A percentile compares a stretch with the other conserved stretches of the same genome.
These are phyloP conservation scores for Redunca redunca DNA, from an alignment of 2,113 vertebrate species.

Conservation along the genomic window DNA sequence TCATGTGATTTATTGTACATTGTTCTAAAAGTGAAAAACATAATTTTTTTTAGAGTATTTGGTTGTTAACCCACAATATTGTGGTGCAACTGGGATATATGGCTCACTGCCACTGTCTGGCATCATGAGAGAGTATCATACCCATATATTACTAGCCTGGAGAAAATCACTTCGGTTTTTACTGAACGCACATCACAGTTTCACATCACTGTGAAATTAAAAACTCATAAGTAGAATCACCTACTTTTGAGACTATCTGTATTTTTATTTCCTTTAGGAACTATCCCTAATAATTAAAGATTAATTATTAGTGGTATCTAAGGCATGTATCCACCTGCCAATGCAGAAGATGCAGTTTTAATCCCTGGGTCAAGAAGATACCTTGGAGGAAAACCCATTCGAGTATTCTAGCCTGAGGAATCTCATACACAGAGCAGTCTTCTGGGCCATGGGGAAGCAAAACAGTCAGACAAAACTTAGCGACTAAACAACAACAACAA, in stretches of 20 bases:
- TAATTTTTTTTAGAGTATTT: not conserved
- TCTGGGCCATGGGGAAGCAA: not conserved
- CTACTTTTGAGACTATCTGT: not conserved
- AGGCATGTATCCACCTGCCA: not conserved
- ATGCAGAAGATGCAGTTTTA: not conserved
- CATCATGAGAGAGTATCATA: not conserved
- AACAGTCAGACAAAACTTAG: not conserved
- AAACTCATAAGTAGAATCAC: not conserved
- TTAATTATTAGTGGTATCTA: not conserved
- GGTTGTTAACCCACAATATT: not conserved
- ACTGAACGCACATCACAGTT: not conserved
- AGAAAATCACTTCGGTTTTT: not conserved
- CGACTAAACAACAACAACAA: not conserved
- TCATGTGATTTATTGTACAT: not conserved
- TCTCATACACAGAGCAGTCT: not conserved
- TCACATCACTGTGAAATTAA: not conserved
- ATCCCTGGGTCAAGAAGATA: not conserved
- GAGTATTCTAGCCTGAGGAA: not conserved
- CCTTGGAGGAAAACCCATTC: not conserved
- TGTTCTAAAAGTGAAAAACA: not conserved
- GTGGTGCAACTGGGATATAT: not conserved
- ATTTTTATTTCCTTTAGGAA: constrained; percentile 41
- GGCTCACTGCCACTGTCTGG: not conserved
- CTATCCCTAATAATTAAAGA: constrained; percentile 24
- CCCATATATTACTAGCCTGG: not conserved